Conservation (phyloP, 2,113 vertebrate genomes). For the Sorex fumeus region DNA sequence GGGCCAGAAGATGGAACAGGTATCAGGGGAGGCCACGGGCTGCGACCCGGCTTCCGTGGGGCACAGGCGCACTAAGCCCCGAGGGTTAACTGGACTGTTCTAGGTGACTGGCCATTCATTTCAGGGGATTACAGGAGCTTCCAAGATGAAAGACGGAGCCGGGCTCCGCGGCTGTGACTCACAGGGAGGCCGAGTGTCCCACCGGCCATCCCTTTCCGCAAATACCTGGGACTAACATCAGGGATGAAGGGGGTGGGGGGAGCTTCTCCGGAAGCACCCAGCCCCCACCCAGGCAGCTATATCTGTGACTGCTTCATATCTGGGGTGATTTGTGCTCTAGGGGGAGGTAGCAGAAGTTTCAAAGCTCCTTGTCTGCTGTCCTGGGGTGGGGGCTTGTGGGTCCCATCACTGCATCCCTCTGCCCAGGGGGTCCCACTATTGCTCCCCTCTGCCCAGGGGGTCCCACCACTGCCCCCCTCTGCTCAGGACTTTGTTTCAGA, state of each 20-base stretch:
- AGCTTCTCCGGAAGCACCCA: neutral
- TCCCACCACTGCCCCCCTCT: too few relatives aligned
- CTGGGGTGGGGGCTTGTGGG: neutral
- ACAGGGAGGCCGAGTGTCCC: neutral
- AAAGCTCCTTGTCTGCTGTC: neutral
- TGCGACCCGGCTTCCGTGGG: conserved; percentile 58
- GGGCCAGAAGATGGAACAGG: conserved; percentile 69
- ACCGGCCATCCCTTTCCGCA: conserved; percentile 38
- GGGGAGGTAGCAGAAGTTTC: neutral
- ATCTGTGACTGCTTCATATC: neutral
- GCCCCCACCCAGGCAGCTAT: rapidly evolving
- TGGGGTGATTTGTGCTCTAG: conserved; percentile 20
- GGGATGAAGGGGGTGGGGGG: neutral
- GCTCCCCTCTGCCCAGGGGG: too few relatives aligned
- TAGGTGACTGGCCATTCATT: conserved; percentile 77
- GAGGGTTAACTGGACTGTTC: conserved; percentile 73
- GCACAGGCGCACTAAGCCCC: conserved; percentile 71
- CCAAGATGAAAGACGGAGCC: conserved; percentile 58
- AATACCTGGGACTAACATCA: neutral
- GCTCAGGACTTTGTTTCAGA: too few relatives aligned
- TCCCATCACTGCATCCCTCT: too few relatives aligned
- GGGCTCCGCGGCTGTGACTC: conserved; percentile 59
- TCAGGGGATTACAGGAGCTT: conserved; percentile 72
- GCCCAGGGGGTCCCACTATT: too few relatives aligned
- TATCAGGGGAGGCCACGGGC: neutral